phyloP scores from a whole-genome alignment of 1,140 invertebrate species.

The Cydia pomonella region DNA sequence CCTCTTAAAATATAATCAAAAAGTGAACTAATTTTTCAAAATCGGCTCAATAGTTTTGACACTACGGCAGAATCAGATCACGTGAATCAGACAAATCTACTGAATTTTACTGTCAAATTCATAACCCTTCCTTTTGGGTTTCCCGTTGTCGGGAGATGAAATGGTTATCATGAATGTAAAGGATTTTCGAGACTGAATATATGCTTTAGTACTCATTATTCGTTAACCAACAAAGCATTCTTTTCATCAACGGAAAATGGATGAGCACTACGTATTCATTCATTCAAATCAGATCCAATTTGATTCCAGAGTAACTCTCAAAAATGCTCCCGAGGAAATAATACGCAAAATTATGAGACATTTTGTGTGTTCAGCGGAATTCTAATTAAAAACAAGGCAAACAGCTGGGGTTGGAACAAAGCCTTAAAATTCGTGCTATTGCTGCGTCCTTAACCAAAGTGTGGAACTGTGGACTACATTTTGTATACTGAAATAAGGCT shows the following conservation, averaged over 20 bases:
- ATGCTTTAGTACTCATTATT: neutral
- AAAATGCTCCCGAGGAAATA: neutral
- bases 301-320: neutral
- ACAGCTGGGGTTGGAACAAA: neutral
- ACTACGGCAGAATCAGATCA: no score
- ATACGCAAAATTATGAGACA: neutral
- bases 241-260: neutral
- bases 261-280: constrained; percentile 4
- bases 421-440: neutral
- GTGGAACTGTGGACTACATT: neutral
- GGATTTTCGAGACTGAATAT: neutral
- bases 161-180: neutral
- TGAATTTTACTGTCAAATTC: no score
- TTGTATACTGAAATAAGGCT: neutral
- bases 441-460: neutral
- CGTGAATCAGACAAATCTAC: no score
- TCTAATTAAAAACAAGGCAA: constrained; percentile 14
- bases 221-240: neutral
- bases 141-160: no score
- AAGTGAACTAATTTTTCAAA: no score
- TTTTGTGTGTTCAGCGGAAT: neutral
- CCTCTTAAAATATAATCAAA: no score
- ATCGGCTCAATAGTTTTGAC: no score
- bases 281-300: neutral
- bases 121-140: no score